Conservation (phyloP, 1,140 invertebrate genomes). For the Globodera rostochiensis region DNA sequence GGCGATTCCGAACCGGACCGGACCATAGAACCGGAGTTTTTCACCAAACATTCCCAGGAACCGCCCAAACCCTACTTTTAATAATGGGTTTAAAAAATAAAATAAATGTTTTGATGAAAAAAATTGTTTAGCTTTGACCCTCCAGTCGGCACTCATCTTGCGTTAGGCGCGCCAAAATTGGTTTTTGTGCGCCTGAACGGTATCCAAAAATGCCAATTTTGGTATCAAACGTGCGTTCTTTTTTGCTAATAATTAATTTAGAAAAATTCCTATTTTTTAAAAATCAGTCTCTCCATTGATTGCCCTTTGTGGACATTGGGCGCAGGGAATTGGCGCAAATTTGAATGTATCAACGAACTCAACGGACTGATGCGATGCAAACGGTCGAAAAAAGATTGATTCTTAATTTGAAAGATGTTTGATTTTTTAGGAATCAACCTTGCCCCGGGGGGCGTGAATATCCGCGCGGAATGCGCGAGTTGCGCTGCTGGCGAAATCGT, state of each 20-base stretch:
- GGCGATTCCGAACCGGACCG: too few species aligned
- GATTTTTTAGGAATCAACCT: neutral
- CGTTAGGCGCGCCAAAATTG: neutral
- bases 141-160: neutral
- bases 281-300: neutral
- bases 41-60: too few species aligned
- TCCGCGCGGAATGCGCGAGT: neutral
- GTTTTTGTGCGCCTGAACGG: neutral
- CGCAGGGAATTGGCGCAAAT: neutral
- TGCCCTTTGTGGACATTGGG: constrained; percentile 5
- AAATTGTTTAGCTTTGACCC: constrained; percentile 11
- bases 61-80: too few species aligned
- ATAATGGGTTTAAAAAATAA: too few species aligned
- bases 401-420: neutral
- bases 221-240: neutral
- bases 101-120: too few species aligned
- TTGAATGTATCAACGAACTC: neutral
- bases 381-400: neutral
- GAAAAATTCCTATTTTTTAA: neutral
- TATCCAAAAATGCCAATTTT: neutral
- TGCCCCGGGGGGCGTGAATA: constrained; percentile 6
- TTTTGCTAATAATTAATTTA: neutral
- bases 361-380: constrained; percentile 1
- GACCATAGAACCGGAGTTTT: too few species aligned
- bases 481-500: neutral